Percentiles rank a stretch among this genome's conserved stretches.
These are phyloP conservation scores for Oncorhynchus kisutch DNA, from an alignment of 2,113 vertebrate species.

Conservation along the genomic window DNA sequence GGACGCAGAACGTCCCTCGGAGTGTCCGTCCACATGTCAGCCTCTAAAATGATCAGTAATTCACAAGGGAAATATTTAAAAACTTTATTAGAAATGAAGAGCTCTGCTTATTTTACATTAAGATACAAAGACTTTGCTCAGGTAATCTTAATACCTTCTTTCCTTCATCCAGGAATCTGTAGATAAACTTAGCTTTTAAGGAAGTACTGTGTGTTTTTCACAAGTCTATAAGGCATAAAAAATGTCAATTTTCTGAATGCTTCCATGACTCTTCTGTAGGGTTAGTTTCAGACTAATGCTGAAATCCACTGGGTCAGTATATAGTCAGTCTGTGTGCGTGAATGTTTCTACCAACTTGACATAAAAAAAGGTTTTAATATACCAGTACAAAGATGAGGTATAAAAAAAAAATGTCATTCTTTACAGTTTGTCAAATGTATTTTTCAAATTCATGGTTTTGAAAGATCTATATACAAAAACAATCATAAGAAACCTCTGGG, in stretches of 20 bases:
- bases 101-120: slow-evolving; percentile 85
- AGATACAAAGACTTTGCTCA: slow-evolving; percentile 84
- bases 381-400: slow-evolving; percentile 86
- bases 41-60: neutral
- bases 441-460: slow-evolving; percentile 87
- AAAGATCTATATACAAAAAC: slow-evolving; percentile 88
- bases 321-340: slow-evolving; percentile 76
- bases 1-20: no score
- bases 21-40: no score
- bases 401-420: slow-evolving; percentile 88
- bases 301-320: slow-evolving; percentile 74
- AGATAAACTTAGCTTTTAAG: slow-evolving; percentile 65
- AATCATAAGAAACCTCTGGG: slow-evolving; percentile 74
- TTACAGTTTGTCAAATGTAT: slow-evolving; percentile 91
- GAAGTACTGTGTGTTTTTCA: slow-evolving; percentile 49
- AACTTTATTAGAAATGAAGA: slow-evolving; percentile 92
- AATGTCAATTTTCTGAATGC: slow-evolving; percentile 66
- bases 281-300: slow-evolving; percentile 70
- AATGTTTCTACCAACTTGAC: slow-evolving; percentile 83
- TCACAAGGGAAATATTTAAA: slow-evolving; percentile 72
- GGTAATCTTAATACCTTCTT: slow-evolving; percentile 75
- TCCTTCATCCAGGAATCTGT: slow-evolving; percentile 77
- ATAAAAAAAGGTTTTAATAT: slow-evolving; percentile 77
- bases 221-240: slow-evolving; percentile 61
- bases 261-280: slow-evolving; percentile 65